Evolutionary conservation across 2,888 invertebrate genomes (phyloP), one percentile per base, ranked within the genome.

Genomic region (Acleris laterana): DNA sequence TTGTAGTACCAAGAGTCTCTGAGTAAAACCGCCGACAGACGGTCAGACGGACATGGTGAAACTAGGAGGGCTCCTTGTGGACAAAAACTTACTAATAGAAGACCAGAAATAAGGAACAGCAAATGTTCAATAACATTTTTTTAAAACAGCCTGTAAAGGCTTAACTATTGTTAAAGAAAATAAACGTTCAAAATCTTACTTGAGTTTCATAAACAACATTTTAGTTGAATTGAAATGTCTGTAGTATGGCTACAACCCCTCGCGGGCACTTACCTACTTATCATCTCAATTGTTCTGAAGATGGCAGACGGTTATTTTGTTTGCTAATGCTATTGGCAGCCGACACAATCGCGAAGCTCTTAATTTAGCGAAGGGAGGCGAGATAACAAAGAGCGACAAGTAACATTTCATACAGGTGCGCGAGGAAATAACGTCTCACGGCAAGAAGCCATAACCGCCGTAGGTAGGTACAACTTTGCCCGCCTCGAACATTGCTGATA

Each of bases 401-500:
- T 77, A 76, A 68, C 72, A 72, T 76, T 75, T 77, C 75, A 77
- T 83, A 83, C 83, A 84, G 83, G 83, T 85, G 82, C 81, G 80
- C 74, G 77, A 70, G 73, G 76, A 76, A 77, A 80, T 77, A 64
- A 59, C 49, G 60, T 48, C 58, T 44, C 71, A 63, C 53, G 62
- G 56, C 68, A 68, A 67, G 52, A 61, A 55, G 56, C 75, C 78
- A 78, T 78, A 79, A 78, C 77, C 76, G 78, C 74, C 80, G 79
- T 77, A 84, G 77, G 83, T 82, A 83, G 77, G 83, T 82, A 83
- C 55, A 59, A 60, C 56, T 72, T 74, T 74, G 73, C 74, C 46
- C 79, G 76, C 79, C 79, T 78, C 82, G 79, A 77, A 81, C 82
- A 79, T 81, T 84, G 78, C 85, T 85, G 88, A 89, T 90, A 89